phyloP scores from a whole-genome alignment of 2,113 vertebrate genomes.

The Sylvia atricapilla region DNA sequence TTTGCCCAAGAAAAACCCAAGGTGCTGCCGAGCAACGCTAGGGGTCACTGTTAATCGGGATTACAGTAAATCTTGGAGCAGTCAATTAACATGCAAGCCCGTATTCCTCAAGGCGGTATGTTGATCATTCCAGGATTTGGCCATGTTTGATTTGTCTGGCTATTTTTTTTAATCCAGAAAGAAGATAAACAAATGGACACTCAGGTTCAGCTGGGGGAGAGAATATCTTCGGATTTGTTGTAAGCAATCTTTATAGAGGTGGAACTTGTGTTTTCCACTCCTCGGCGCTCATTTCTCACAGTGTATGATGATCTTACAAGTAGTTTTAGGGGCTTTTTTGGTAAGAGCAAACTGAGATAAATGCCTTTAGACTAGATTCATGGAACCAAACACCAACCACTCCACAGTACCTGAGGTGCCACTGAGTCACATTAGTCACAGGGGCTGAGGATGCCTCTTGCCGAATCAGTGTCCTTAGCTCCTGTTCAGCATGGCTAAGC shows the following conservation, averaged over 20 bases:
- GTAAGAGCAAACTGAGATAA: not conserved
- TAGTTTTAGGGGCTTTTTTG: not conserved
- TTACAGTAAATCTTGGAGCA: not conserved
- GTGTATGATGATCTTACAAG: not conserved
- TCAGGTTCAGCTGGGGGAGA: not conserved
- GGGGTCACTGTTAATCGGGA: constrained; percentile 7
- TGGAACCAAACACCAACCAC: not conserved
- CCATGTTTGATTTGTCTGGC: not conserved
- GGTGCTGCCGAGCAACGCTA: not conserved
- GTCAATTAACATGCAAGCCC: not conserved
- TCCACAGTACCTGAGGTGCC: not conserved
- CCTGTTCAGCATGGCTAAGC: not conserved
- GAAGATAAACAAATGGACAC: not conserved
- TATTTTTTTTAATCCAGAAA: not conserved
- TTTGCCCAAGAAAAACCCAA: not conserved
- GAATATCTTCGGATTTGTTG: not conserved
- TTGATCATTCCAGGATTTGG: not conserved
- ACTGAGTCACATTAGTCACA: not conserved
- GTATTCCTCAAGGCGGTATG: fast-evolving
- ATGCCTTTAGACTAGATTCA: not conserved
- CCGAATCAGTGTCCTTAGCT: not conserved
- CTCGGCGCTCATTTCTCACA: not conserved
- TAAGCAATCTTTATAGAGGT: not conserved
- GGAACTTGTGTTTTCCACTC: not conserved
- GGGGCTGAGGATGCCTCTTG: not conserved